Conservation (phyloP, 2,888 invertebrate species). For the Pheosia tremula region DNA sequence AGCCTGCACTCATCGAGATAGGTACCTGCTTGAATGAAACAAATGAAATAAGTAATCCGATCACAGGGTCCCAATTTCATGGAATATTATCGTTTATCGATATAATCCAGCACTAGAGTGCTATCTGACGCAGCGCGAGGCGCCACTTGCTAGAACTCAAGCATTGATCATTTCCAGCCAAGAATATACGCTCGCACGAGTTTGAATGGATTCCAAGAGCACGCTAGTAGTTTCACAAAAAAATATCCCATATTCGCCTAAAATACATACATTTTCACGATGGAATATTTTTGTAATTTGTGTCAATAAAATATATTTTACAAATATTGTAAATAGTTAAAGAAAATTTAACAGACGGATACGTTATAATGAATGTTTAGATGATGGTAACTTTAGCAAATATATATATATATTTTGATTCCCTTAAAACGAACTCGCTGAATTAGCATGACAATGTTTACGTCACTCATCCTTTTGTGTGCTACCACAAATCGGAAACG, state of each 20-base stretch:
- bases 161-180: background rate
- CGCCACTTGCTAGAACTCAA: background rate
- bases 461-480: background rate
- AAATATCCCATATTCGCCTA: too few species aligned
- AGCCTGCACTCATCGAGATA: background rate
- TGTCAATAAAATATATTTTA: too few species aligned
- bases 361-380: too few species aligned
- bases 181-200: background rate
- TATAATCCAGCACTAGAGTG: constrained; percentile 1
- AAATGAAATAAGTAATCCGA: constrained; percentile 7
- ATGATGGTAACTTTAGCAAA: background rate
- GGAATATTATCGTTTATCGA: constrained; percentile 6
- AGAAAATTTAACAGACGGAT: too few species aligned
- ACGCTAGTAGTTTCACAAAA: too few species aligned
- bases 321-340: too few species aligned
- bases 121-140: background rate
- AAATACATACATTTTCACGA: too few species aligned
- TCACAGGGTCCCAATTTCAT: background rate
- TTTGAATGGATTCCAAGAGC: background rate
- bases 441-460: background rate
- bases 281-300: too few species aligned
- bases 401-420: background rate
- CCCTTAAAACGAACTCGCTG: background rate
- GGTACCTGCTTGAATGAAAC: background rate
- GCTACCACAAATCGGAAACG: background rate